These are phyloP conservation scores for Pemphredon lugubris DNA, from an alignment of 2,888 invertebrate species.

Conservation along the genomic window DNA sequence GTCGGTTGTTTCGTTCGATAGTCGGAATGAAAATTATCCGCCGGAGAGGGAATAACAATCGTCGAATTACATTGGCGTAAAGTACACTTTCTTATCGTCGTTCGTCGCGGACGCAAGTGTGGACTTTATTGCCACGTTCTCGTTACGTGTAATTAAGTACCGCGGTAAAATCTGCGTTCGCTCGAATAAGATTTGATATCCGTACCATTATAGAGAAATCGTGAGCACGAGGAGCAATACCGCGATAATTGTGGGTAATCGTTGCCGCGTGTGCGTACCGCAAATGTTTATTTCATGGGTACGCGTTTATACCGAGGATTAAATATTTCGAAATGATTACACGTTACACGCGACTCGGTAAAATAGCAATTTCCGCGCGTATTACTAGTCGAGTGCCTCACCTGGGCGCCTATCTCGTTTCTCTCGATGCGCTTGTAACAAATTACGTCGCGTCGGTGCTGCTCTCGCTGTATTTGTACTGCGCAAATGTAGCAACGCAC, in stretches of 20 bases:
- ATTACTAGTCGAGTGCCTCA: background rate
- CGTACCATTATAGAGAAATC: slow-evolving; percentile 29
- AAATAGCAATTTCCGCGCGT: slow-evolving; percentile 17
- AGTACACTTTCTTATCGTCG: no score
- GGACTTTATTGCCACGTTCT: no score
- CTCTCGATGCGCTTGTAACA: slow-evolving; percentile 1
- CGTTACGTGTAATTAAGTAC: no score
- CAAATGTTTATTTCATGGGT: background rate
- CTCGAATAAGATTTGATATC: slow-evolving; percentile 47
- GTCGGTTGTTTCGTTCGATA: slow-evolving; percentile 25
- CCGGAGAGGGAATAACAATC: no score
- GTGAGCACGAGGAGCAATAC: slow-evolving; percentile 24
- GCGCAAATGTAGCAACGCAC: slow-evolving; percentile 1
- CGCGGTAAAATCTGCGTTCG: no score
- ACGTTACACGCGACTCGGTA: slow-evolving; percentile 3
- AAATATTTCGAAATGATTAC: slow-evolving; percentile 43
- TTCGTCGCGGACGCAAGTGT: no score
- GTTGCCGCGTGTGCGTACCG: slow-evolving; percentile 17
- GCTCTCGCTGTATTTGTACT: slow-evolving; percentile 12
- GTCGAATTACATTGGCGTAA: no score
- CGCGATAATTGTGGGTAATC: slow-evolving; percentile 45
- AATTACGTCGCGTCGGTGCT: slow-evolving; percentile 10
- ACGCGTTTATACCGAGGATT: slow-evolving; percentile 20
- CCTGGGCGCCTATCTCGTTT: background rate
- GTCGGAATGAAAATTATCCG: no score